These are phyloP conservation scores for human DNA, from an alignment of 2,113 vertebrate genomes.

Conservation along the genomic window GRCh38 chr2:203732501-203733000, in stretches of 20 bases:
- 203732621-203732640: background rate
- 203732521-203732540: background rate
- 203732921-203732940: background rate
- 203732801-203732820: background rate
- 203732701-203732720: background rate
- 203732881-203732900: background rate
- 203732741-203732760: background rate
- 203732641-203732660: background rate
- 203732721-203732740: background rate
- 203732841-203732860: background rate
- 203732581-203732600: conserved; percentile 8
- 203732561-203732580: background rate
- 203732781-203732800: background rate
- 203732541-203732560: background rate
- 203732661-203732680: background rate
- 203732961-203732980: background rate
- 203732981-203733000: background rate
- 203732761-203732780: background rate
- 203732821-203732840: background rate
- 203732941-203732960: background rate
- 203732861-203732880: background rate
- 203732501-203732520: conserved; percentile 2
- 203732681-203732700: background rate
- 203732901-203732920: background rate
- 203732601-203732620: background rate